Evolutionary conservation across 2,113 vertebrate genomes (phyloP).

Genomic region (Ginglymostoma cirratum): DNA sequence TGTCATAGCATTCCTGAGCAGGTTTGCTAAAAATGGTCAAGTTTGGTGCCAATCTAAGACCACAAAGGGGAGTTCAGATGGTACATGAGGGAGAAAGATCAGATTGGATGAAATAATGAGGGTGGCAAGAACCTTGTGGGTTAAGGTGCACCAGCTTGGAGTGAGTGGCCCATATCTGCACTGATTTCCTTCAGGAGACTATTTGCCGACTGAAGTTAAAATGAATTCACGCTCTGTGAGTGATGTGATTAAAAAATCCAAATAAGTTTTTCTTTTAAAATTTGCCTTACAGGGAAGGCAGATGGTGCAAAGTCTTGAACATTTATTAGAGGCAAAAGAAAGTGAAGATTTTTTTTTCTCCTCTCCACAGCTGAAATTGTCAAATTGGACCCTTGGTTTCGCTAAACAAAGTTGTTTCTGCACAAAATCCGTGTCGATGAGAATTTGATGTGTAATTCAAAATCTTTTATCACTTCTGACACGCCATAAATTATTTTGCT

Average conservation of each 20-base stretch:
- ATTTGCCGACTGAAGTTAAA: background rate
- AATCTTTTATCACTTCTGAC: constrained; percentile 18
- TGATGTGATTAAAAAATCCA: background rate
- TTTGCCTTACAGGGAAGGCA: background rate
- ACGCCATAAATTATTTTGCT: constrained; percentile 25
- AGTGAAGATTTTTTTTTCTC: background rate
- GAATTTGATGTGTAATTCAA: background rate
- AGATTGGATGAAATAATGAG: background rate
- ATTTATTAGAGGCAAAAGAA: background rate
- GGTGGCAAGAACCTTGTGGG: background rate
- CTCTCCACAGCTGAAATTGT: background rate
- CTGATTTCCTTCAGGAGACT: too few species aligned
- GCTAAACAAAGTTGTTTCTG: background rate
- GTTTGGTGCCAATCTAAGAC: too few species aligned
- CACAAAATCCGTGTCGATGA: background rate
- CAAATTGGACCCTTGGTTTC: background rate
- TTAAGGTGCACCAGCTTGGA: background rate
- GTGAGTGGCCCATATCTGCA: background rate
- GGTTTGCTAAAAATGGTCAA: too few species aligned
- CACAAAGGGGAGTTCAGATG: too few species aligned
- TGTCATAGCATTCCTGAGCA: too few species aligned
- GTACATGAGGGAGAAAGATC: background rate
- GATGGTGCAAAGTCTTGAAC: background rate
- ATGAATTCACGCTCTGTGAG: background rate
- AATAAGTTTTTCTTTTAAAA: background rate